Percentiles rank a stretch among this genome's conserved stretches.
phyloP scores from a whole-genome alignment of 1,140 invertebrate species.

The Drosophila lacertosa region DNA sequence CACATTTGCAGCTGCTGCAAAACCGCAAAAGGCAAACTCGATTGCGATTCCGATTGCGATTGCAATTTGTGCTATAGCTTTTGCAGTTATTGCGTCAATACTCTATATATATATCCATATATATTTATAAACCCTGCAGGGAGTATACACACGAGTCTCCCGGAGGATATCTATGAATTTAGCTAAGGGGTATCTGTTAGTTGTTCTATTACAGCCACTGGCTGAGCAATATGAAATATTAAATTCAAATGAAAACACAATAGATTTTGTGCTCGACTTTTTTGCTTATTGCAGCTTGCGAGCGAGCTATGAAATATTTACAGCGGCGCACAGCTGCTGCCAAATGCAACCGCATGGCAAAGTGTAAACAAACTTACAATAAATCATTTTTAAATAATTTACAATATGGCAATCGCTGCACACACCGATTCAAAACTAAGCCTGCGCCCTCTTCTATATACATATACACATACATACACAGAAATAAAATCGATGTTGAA shows the following conservation, averaged over 20 bases:
- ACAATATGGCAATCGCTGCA: slow-evolving; percentile 57
- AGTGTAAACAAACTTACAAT: slow-evolving; percentile 77
- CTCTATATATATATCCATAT: background rate
- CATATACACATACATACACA: background rate
- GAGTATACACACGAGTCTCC: background rate
- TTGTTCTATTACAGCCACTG: slow-evolving; percentile 1
- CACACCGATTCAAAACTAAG: slow-evolving; percentile 5
- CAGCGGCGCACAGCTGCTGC: slow-evolving; percentile 50
- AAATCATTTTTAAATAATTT: slow-evolving; percentile 81
- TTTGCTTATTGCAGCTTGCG: slow-evolving; percentile 22
- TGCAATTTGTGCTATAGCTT: slow-evolving; percentile 34
- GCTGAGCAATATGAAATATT: slow-evolving; percentile 66
- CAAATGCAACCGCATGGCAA: slow-evolving; percentile 65
- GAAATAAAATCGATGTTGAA: slow-evolving; percentile 27
- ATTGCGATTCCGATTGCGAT: slow-evolving; percentile 61
- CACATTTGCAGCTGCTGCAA: slow-evolving; percentile 60
- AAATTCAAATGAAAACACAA: slow-evolving; percentile 78
- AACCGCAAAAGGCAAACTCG: slow-evolving; percentile 76
- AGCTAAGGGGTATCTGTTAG: slow-evolving; percentile 15
- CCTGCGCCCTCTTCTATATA: background rate
- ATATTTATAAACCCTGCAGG: background rate
- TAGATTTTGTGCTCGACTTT: slow-evolving; percentile 61
- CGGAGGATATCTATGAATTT: too few species aligned
- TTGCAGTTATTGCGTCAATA: slow-evolving; percentile 31
- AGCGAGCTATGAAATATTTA: slow-evolving; percentile 37